Evolutionary conservation across 2,113 vertebrate species (phyloP).

Genomic region (Gavia stellata): DNA sequence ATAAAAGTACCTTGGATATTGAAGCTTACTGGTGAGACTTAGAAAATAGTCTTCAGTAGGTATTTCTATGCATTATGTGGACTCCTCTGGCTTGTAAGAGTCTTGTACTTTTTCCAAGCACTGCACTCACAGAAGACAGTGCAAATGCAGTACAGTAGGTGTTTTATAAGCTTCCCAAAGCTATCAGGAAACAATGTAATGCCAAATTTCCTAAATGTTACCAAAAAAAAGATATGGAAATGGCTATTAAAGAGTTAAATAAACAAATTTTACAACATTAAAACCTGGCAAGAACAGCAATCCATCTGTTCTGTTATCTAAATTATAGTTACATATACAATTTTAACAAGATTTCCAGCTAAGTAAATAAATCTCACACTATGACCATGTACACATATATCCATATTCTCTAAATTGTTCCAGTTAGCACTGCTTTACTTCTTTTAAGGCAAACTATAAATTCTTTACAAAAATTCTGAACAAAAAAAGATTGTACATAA

Average conservation of each 20-base stretch:
- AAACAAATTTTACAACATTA: background rate
- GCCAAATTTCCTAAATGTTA: background rate
- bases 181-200: background rate
- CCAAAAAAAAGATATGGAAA: background rate
- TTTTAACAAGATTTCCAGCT: conserved; percentile 12
- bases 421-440: background rate
- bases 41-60: background rate
- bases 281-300: background rate
- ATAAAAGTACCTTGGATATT: background rate
- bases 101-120: background rate
- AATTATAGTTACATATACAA: background rate
- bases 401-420: background rate
- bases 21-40: background rate
- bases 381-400: background rate
- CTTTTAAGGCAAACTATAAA: background rate
- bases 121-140: background rate
- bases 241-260: background rate
- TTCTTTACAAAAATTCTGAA: background rate
- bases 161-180: background rate
- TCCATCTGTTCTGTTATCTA: conserved; percentile 28
- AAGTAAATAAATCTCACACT: conserved; percentile 7
- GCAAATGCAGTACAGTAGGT: background rate
- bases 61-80: background rate
- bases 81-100: background rate
- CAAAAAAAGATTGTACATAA: background rate